phyloP scores from a whole-genome alignment of 1,140 invertebrate species.

The Theocolax elegans region DNA sequence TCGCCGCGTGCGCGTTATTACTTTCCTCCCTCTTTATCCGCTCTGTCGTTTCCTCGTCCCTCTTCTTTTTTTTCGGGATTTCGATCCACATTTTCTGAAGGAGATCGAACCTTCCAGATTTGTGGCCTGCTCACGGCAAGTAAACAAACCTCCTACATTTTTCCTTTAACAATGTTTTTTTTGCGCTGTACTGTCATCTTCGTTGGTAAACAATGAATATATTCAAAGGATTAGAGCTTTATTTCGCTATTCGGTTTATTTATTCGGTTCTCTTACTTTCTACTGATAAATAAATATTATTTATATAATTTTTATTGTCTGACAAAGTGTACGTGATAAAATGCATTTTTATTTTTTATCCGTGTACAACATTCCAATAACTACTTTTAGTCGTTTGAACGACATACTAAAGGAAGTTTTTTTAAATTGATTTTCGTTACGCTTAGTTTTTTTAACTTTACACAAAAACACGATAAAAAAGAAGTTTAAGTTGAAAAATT shows the following conservation, averaged over 20 bases:
- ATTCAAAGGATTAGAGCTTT: no score
- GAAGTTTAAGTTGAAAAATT: neutral
- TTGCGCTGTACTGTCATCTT: neutral
- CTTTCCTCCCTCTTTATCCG: slow-evolving; percentile 15
- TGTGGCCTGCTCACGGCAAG: neutral
- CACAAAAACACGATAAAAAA: neutral
- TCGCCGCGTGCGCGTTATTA: neutral
- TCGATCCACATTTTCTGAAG: neutral
- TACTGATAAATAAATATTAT: no score
- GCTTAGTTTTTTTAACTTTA: neutral
- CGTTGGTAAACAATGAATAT: no score
- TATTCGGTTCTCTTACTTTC: no score
- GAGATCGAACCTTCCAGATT: neutral
- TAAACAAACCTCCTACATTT: neutral
- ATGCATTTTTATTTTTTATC: no score
- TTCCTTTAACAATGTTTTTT: slow-evolving; percentile 3
- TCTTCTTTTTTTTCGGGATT: neutral
- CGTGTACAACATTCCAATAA: no score
- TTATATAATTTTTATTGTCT: no score
- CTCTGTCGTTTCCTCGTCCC: neutral
- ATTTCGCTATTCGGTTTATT: no score
- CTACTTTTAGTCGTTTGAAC: no score
- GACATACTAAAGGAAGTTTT: no score
- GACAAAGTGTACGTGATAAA: no score
- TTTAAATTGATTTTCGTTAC: no score